Evolutionary conservation across 2,888 invertebrate genomes (phyloP).

Genomic region (Beris morrisii): DNA sequence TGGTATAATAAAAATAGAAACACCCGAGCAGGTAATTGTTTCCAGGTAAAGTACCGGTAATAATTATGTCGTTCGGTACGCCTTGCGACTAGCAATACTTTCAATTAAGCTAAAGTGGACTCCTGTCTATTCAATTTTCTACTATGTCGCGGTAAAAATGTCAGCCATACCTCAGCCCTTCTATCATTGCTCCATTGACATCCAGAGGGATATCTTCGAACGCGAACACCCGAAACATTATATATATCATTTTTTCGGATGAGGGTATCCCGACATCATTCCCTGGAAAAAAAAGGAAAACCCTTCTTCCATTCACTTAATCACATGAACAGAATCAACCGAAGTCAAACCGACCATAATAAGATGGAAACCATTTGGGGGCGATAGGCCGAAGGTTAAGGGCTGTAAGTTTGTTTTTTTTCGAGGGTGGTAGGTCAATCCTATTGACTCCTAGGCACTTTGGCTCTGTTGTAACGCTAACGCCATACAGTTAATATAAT

Average conservation of each 20-base stretch:
- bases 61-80: too few relatives aligned
- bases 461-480: slow-evolving; percentile 4
- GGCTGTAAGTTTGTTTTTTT: slow-evolving; percentile 4
- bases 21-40: too few relatives aligned
- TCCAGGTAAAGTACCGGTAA: too few relatives aligned
- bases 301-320: slow-evolving; percentile 23
- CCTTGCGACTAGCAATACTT: too few relatives aligned
- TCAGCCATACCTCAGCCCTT: too few relatives aligned
- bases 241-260: slow-evolving; percentile 18
- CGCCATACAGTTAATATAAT: slow-evolving; percentile 20
- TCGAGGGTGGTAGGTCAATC: slow-evolving; percentile 1
- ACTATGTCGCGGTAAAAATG: too few relatives aligned
- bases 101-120: too few relatives aligned
- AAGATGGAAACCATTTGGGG: slow-evolving; percentile 10
- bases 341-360: slow-evolving; percentile 11
- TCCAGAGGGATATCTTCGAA: too few relatives aligned
- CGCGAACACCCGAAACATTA: neutral
- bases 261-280: neutral
- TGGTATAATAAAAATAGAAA: too few relatives aligned
- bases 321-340: slow-evolving; percentile 18
- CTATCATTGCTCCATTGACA: too few relatives aligned
- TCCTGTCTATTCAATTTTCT: too few relatives aligned
- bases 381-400: slow-evolving; percentile 9
- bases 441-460: slow-evolving; percentile 16
- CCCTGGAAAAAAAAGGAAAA: neutral